Conservation (phyloP, 2,797 vertebrate genomes). For the Pipistrellus kuhlii region DNA sequence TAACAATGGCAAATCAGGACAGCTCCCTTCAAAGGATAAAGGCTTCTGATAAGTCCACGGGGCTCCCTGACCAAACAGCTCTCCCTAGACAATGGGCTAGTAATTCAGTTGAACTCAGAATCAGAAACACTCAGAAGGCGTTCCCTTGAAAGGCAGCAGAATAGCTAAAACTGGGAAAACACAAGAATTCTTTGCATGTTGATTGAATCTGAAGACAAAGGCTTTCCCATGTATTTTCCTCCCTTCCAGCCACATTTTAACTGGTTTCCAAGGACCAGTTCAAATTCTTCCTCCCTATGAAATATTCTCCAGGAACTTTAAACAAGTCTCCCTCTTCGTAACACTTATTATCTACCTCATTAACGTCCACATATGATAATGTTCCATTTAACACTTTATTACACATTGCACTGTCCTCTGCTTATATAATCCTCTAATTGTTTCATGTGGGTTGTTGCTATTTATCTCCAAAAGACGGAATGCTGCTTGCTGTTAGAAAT, state of each 20-base stretch:
- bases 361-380: neutral
- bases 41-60: conserved; percentile 69
- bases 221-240: neutral
- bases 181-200: conserved; percentile 59
- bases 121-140: conserved; percentile 62
- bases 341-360: neutral
- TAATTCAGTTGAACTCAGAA: conserved; percentile 76
- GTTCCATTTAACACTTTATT: conserved; percentile 29
- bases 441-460: neutral
- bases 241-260: conserved; percentile 8
- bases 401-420: neutral
- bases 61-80: conserved; percentile 71
- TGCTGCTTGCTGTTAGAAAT: neutral
- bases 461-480: neutral
- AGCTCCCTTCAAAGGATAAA: conserved; percentile 78
- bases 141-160: conserved; percentile 57
- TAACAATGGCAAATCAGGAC: conserved; percentile 81
- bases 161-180: conserved; percentile 53
- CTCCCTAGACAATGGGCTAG: conserved; percentile 71
- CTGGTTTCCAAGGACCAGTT: conserved; percentile 1
- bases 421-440: neutral
- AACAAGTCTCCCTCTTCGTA: conserved; percentile 2
- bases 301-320: neutral
- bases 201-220: conserved; percentile 56
- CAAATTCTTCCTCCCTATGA: neutral